Evolutionary conservation across 2,888 invertebrate species (phyloP), one percentile per base, ranked within the genome.

Genomic region (Acleris literana): DNA sequence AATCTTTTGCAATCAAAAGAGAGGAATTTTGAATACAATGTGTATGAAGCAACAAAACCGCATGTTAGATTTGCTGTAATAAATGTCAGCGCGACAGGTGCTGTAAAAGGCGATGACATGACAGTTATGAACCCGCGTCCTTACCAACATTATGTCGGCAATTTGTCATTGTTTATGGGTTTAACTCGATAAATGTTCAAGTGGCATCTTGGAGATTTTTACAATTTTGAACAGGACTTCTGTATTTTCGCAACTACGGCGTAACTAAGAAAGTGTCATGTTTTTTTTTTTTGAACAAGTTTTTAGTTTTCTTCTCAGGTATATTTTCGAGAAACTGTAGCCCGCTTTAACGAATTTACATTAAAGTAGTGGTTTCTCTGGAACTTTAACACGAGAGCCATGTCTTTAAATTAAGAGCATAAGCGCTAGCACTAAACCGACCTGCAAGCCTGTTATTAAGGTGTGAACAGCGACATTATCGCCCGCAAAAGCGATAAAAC

Each of bases 401-500:
- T 56, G n/a, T 61, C 22, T 18, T 56, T 46, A 63, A 49, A 33
- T 59, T 59, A 62, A 66, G 56, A 39, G 17, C 66, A 52, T 52
- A 54, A 6, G 57, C 53, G 46, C 56, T 43, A 51, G 54, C 64
- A 44, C 64, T 61, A 22, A 53, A 57, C 43, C 52, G 63, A 29
- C 33, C 55, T 52, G 52, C 33, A n/a, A 43, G 22, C 46, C 61
- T 54, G 54, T 49, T 56, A 66, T 66, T 66, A 66, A 57, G 66
- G 61, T 2, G 61, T 25, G 44, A 46, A 62, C 56, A 57, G 66
- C 61, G 43, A 56, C 65, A 65, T 65, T 61, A 65, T 65, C 49
- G 64, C 64, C 51, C 60, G 22, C 25, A 22, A 65, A 16, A 29
- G 43, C 64, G 55, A 65, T 65, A 65, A 65, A 61, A 65, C 51